Evolutionary conservation across 2,113 vertebrate genomes (phyloP), one percentile per base, ranked within the genome.

Genomic region (Cyphomyrus discorhynchus): DNA sequence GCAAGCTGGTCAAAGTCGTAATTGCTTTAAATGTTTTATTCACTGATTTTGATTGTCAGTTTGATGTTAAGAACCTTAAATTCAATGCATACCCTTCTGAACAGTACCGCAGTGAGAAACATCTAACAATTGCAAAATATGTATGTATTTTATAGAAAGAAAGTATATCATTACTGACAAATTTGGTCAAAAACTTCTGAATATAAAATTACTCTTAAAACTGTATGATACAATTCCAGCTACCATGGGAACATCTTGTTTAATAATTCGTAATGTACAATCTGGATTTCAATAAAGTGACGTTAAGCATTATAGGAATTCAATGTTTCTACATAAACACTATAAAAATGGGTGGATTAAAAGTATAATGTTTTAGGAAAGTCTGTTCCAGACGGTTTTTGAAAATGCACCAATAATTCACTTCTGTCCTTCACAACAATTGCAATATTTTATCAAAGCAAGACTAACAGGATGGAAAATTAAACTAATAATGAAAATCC

Each of bases 261-360:
- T 87, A 92, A 90, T 92, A 93, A 92, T 91, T 89, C 90, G 89
- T 93, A 93, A 92, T 90, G 89, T 95, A 96, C 94, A 95, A 95
- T 95, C 93, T 94, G 93, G 94, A 93, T 92, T 93, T 93, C 93
- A 66, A 94, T 94, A 96, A 96, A 95, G 94, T 95, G 94, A 95
- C 94, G 91, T 92, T 89, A 91, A 92, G 92, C 91, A 70, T 90
- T 45, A 90, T 92, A 92, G 89, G 86, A 70, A 88, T 66, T 94
- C 91, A 92, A 92, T 92, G 9, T 90, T 90, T 10, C 7, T 74
- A 91, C 77, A 92, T 91, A 86, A 53, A 62, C 17, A 82, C 88
- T 87, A 88, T 53, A 31, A 85, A 92, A 83, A 90, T 42, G n/a
- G 52, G 13, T 9, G 50, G 85, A 47, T 39, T 47, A 42, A 83